Evolutionary conservation across 2,113 vertebrate genomes (phyloP).

Genomic region (Miniopterus natalensis): DNA sequence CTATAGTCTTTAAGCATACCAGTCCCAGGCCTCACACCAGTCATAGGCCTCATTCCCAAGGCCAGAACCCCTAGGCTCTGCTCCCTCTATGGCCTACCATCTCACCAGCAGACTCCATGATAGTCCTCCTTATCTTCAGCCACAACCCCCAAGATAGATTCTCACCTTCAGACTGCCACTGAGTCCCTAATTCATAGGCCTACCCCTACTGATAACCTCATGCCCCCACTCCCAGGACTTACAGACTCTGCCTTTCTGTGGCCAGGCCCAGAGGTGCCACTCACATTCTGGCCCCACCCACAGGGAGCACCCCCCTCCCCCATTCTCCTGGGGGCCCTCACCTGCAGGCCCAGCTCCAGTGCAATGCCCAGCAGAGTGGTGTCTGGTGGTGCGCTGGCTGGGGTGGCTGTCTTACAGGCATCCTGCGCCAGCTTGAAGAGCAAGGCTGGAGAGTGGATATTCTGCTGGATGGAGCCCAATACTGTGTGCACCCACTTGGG

Average conservation of each 20-base stretch:
- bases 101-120: not conserved
- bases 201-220: not conserved
- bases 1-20: not conserved
- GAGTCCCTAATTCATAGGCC: not conserved
- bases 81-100: not conserved
- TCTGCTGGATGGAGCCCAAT: slow-evolving; percentile 84
- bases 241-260: not conserved
- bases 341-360: slow-evolving; percentile 84
- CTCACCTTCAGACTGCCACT: not conserved
- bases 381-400: slow-evolving; percentile 68
- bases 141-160: not conserved
- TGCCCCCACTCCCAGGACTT: no score
- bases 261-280: not conserved
- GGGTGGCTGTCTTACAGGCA: slow-evolving; percentile 85
- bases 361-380: slow-evolving; percentile 84
- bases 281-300: not conserved
- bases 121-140: not conserved
- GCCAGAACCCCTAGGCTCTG: not conserved
- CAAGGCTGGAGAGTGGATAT: slow-evolving; percentile 84
- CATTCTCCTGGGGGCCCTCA: not conserved
- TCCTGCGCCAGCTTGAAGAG: slow-evolving; percentile 86
- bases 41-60: not conserved
- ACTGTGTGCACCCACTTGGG: slow-evolving; percentile 84
- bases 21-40: not conserved
- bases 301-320: rapidly evolving